Conservation (phyloP, 2,113 vertebrate genomes). For the Myotis davidii region DNA sequence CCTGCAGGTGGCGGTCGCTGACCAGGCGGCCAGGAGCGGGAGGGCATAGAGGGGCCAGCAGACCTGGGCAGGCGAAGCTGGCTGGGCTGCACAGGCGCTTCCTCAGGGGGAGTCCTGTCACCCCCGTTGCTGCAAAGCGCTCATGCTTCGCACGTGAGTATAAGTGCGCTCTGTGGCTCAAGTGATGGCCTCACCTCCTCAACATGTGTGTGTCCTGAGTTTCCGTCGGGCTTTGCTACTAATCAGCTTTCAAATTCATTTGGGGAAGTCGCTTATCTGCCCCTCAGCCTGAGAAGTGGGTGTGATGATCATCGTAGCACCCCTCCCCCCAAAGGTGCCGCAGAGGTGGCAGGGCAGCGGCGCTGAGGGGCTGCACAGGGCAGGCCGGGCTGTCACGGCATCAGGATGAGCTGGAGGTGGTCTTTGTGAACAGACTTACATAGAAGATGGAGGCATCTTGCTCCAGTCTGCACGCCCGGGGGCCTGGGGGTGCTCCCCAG, state of each 20-base stretch:
- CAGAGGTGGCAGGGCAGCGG: background rate
- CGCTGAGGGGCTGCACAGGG: background rate
- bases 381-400: accelerated
- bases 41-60: background rate
- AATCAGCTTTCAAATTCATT: background rate
- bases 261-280: background rate
- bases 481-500: too few relatives aligned
- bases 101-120: accelerated
- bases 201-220: background rate
- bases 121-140: background rate
- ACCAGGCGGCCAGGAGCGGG: background rate
- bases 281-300: background rate
- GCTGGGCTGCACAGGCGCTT: too few relatives aligned
- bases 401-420: background rate
- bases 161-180: background rate
- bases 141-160: too few relatives aligned
- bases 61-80: background rate
- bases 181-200: background rate
- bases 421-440: background rate
- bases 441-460: background rate
- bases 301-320: background rate
- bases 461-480: accelerated
- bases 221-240: background rate
- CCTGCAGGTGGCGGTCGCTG: slow-evolving; percentile 12
- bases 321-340: background rate